Conservation (phyloP, 2,888 invertebrate species). For the Platycnemis pennipes region DNA sequence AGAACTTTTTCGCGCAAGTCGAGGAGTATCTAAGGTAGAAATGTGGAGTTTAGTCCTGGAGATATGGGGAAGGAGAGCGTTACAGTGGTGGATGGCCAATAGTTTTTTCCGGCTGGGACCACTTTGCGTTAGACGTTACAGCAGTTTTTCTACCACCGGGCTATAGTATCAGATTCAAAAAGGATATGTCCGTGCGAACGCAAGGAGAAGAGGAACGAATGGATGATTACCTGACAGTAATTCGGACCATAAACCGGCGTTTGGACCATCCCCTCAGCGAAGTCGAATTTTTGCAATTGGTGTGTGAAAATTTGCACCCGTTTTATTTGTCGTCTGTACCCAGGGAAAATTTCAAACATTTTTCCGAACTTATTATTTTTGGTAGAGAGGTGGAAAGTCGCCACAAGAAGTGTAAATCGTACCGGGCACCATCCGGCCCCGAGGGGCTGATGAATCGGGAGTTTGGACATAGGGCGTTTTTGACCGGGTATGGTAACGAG, state of each 20-base stretch:
- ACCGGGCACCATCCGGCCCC: background rate
- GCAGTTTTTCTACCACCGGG: background rate
- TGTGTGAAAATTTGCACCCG: background rate
- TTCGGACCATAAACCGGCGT: background rate
- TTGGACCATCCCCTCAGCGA: background rate
- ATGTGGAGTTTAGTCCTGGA: too few species aligned
- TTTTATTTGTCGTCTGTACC: background rate
- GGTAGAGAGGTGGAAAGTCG: background rate
- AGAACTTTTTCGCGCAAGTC: too few species aligned
- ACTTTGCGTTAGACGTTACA: background rate
- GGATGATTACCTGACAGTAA: background rate
- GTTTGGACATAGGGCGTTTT: background rate
- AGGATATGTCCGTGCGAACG: background rate
- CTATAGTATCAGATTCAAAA: background rate
- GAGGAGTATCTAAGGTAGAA: too few species aligned
- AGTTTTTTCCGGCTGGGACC: background rate
- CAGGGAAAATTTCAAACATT: background rate
- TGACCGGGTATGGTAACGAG: too few species aligned
- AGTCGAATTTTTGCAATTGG: background rate
- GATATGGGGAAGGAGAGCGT: too few species aligned
- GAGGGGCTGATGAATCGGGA: background rate
- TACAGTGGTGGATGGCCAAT: too few species aligned
- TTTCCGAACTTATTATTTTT: background rate
- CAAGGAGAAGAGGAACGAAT: constrained; percentile 16
- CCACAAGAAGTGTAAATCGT: background rate